These are phyloP conservation scores for Caenorhabditis doughertyi DNA, from an alignment of 2,888 invertebrate species.

Conservation along the genomic window DNA sequence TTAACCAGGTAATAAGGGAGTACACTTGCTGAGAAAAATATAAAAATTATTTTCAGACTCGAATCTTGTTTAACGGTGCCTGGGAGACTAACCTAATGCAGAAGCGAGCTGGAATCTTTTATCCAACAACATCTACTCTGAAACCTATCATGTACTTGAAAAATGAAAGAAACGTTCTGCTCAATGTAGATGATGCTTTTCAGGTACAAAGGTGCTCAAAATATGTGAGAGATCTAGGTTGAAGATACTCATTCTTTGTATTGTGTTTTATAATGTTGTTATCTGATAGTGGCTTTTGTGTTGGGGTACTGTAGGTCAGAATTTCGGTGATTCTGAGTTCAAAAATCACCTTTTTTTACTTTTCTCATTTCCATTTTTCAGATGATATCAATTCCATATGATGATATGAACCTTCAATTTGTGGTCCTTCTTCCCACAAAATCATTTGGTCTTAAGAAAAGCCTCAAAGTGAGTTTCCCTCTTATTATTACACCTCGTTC, in stretches of 20 bases:
- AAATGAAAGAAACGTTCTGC: constrained; percentile 17
- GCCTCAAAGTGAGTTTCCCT: constrained; percentile 19
- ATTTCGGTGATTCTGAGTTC: neutral
- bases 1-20: constrained; percentile 15
- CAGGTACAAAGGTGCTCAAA: no score
- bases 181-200: constrained; percentile 36
- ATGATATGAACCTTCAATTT: constrained; percentile 19
- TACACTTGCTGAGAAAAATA: neutral
- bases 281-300: no score
- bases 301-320: no score
- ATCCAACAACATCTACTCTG: neutral
- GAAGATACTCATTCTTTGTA: no score
- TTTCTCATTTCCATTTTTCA: neutral
- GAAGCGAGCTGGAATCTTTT: neutral
- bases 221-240: no score
- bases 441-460: constrained; percentile 10
- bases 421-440: constrained; percentile 9
- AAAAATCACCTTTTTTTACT: neutral
- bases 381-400: constrained; percentile 32
- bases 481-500: neutral
- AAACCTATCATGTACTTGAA: constrained; percentile 6
- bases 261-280: no score
- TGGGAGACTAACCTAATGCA: constrained; percentile 14
- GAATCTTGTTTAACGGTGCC: constrained; percentile 18
- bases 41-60: constrained; percentile 12